phyloP scores from a whole-genome alignment of 2,797 vertebrate genomes.

The Scolopax rusticola region DNA sequence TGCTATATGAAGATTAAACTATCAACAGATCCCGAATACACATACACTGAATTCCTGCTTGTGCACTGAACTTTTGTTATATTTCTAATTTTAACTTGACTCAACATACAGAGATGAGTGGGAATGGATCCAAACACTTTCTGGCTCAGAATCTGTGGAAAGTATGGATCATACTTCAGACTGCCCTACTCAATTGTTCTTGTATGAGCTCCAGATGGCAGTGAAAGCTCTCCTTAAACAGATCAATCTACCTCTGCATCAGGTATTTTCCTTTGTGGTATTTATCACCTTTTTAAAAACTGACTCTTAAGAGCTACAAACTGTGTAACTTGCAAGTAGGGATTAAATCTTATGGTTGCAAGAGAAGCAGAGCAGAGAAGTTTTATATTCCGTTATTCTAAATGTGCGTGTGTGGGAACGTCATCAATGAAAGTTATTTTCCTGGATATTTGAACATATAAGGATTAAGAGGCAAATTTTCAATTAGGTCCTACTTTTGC shows the following conservation, averaged over 20 bases:
- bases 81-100: conserved; percentile 85
- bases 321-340: not conserved
- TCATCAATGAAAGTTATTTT: not conserved
- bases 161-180: conserved; percentile 83
- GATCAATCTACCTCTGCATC: conserved; percentile 92
- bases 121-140: conserved; percentile 95
- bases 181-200: conserved; percentile 87
- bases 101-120: conserved; percentile 93
- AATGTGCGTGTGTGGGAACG: not conserved
- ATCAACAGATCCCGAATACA: conserved; percentile 68
- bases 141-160: conserved; percentile 85
- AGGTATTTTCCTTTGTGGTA: conserved; percentile 82
- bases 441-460: not conserved
- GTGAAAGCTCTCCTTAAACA: conserved; percentile 92
- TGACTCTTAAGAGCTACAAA: not conserved
- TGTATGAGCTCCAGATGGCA: conserved; percentile 92
- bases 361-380: not conserved
- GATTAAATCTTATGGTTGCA: not conserved
- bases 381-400: not conserved
- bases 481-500: not conserved
- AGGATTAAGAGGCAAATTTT: not conserved
- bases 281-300: conserved; percentile 56
- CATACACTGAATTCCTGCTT: conserved; percentile 74
- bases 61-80: conserved; percentile 80
- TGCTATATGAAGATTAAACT: conserved; percentile 62